Evolutionary conservation across 2,113 vertebrate genomes (phyloP).

Genomic region (Todiramphus saurophagus): DNA sequence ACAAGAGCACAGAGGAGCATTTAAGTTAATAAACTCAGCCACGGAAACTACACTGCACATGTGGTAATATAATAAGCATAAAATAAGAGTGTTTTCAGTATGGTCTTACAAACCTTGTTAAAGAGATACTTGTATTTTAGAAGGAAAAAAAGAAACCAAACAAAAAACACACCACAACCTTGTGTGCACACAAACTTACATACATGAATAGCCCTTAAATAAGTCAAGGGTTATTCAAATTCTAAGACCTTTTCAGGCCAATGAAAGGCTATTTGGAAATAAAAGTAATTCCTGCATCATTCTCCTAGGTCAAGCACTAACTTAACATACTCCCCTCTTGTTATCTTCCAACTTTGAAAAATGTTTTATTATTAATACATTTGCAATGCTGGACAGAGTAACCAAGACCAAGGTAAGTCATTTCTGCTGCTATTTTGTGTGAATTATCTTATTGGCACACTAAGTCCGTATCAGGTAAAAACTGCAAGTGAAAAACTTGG

Average conservation of each 20-base stretch:
- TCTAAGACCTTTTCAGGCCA: not conserved
- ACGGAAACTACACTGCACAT: not conserved
- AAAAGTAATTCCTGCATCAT: not conserved
- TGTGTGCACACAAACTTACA: not conserved
- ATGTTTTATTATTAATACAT: not conserved
- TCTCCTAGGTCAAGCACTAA: not conserved
- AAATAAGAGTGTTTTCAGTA: not conserved
- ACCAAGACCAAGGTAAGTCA: constrained; percentile 5
- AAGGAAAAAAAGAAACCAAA: not conserved
- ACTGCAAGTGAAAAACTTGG: not conserved
- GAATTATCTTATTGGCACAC: constrained; percentile 14
- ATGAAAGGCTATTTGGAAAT: not conserved
- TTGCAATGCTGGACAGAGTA: not conserved
- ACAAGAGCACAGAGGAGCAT: not conserved
- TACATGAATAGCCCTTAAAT: not conserved
- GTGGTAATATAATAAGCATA: not conserved
- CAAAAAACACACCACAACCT: not conserved
- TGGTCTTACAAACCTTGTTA: not conserved
- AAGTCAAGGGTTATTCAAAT: not conserved
- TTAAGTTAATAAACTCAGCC: not conserved
- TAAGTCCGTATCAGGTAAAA: constrained; percentile 23
- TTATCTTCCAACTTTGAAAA: not conserved
- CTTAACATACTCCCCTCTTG: not conserved
- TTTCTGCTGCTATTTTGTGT: constrained; percentile 12
- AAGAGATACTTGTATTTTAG: not conserved